Base-by-base conservation (phyloP, 2,113 vertebrate species). In the Lepidothrix coronata region DNA sequence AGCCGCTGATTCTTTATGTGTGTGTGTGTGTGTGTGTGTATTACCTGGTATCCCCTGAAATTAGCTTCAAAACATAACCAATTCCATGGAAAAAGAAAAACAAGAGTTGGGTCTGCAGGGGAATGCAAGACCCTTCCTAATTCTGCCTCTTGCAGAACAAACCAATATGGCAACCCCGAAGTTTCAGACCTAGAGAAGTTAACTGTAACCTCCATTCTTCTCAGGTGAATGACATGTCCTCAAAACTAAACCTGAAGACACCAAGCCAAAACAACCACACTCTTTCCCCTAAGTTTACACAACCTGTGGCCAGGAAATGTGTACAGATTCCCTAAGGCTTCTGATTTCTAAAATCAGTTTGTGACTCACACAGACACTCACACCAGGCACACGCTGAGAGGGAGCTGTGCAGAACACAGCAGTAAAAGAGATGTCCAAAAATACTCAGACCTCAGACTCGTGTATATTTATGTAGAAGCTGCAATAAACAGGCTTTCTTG, bases 81-180 rank as follows among this genome's bases (percentile, higher is more conserved):
- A 7, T 10, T 14, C 9, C 20, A 18, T 11, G 23, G 19, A 19
- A 78, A 71, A 92, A 66, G 24, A 22, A 54, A 59, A 41, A 33
- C 28, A 75, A 72, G 54, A 51, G 17, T 2, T 79, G 28, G 14
- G 24, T 68, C 35, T 7, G 1, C 35, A 65, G 25, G 6, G 35
- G 57, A 65, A 35, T 24, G 15, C 67, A 52, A 68, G 48, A 51
- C 17, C 20, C 24, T 51, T 62, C 18, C 27, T 39, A 61, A 30
- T 16, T 49, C 44, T 12, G 31, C 9, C 35, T 85, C 6, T 70
- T 71, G 37, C 0, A 2, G 28, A 74, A 27, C 12, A 52, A 79
- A 65, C 23, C 27, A 51, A 5, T 14, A 30, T 0, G 0, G 23
- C 2, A 3, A 75, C 10, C 15, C 30, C 0, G 0, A 66, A 74